Conservation (phyloP, 2,888 invertebrate species). For the Leptinotarsa haldemani region DNA sequence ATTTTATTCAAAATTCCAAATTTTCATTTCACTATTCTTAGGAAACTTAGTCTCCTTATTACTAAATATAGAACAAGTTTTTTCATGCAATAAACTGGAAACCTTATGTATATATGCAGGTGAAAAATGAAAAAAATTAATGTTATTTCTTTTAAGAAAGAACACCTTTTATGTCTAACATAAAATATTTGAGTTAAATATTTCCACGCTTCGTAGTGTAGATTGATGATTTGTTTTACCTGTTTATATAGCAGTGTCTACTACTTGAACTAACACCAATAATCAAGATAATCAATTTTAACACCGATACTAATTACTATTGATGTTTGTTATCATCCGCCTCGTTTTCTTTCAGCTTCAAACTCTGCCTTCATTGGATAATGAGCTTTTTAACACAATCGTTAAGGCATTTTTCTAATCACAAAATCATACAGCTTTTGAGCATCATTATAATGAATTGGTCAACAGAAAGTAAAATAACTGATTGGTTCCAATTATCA, state of each 20-base stretch:
- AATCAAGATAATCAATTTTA: background rate
- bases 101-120: no score
- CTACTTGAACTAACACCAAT: background rate
- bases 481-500: background rate
- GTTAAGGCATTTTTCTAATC: background rate
- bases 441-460: constrained; percentile 1
- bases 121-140: no score
- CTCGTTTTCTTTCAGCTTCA: constrained; percentile 4
- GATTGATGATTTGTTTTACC: background rate
- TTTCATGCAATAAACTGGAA: no score
- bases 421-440: constrained; percentile 13
- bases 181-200: background rate
- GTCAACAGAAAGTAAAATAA: constrained; percentile 3
- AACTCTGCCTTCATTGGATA: background rate
- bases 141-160: background rate
- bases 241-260: background rate
- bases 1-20: no score
- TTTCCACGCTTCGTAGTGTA: background rate
- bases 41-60: no score
- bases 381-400: background rate
- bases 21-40: no score
- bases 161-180: background rate
- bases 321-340: background rate
- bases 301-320: background rate
- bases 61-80: no score